Evolutionary conservation across 1,140 invertebrate species (phyloP).

Genomic region (Rhopalosiphum padi): DNA sequence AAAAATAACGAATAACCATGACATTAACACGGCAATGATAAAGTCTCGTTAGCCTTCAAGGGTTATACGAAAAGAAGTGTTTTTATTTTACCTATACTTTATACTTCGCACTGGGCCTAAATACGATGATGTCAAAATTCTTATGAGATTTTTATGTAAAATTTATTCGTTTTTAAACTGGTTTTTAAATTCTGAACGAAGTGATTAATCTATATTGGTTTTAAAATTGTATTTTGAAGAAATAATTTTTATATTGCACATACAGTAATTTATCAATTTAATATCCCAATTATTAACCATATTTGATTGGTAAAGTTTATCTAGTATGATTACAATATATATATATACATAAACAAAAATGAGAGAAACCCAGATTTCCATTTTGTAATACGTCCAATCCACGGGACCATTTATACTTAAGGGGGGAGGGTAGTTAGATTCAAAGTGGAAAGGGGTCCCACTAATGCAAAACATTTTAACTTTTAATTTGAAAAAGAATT

Average conservation of each 20-base stretch:
- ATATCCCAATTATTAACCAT: not conserved
- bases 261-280: not conserved
- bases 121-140: not conserved
- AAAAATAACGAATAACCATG: not conserved
- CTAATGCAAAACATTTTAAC: not conserved
- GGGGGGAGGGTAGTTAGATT: too few relatives aligned
- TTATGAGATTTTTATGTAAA: not conserved
- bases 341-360: too few relatives aligned
- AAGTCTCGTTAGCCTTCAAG: conserved; percentile 5
- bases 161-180: not conserved
- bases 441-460: not conserved
- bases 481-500: not conserved
- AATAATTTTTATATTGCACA: not conserved
- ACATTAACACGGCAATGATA: not conserved
- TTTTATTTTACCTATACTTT: not conserved
- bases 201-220: not conserved
- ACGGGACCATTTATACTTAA: too few relatives aligned
- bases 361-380: too few relatives aligned
- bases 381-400: too few relatives aligned
- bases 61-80: not conserved
- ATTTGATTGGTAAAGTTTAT: not conserved
- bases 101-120: not conserved
- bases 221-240: too few relatives aligned
- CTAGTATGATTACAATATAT: too few relatives aligned
- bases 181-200: not conserved